Conservation (phyloP, 2,113 vertebrate genomes). For the Dissostichus mawsoni region DNA sequence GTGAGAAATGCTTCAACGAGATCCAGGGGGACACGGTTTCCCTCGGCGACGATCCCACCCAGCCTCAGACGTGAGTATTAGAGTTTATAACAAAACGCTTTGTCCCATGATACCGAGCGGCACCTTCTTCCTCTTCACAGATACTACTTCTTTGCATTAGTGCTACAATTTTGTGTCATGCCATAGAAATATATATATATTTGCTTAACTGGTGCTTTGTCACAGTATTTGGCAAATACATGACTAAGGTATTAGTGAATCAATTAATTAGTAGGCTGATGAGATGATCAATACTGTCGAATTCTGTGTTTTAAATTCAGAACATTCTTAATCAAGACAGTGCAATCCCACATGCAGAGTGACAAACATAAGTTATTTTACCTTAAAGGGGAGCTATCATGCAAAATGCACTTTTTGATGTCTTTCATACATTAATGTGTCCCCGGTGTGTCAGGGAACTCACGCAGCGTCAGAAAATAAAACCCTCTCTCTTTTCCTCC, state of each 20-base stretch:
- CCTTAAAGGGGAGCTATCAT: no score
- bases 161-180: neutral
- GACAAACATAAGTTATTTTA: no score
- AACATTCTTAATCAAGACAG: no score
- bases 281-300: neutral
- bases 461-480: no score
- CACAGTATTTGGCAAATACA: constrained; percentile 2
- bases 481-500: no score
- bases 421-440: no score
- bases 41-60: constrained; percentile 98
- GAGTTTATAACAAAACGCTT: neutral
- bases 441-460: no score
- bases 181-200: no score
- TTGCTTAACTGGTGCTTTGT: neutral
- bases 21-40: constrained; percentile 99
- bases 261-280: neutral
- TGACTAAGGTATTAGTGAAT: constrained; percentile 10
- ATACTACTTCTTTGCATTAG: neutral
- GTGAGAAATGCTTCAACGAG: constrained; percentile 99
- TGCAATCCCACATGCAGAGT: no score
- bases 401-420: no score
- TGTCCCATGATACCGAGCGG: neutral
- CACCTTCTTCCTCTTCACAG: neutral
- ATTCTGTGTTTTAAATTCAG: no score
- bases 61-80: constrained; percentile 96